These are phyloP conservation scores for Druon quercuslanigerum DNA, from an alignment of 1,140 invertebrate genomes.

Conservation along the genomic window DNA sequence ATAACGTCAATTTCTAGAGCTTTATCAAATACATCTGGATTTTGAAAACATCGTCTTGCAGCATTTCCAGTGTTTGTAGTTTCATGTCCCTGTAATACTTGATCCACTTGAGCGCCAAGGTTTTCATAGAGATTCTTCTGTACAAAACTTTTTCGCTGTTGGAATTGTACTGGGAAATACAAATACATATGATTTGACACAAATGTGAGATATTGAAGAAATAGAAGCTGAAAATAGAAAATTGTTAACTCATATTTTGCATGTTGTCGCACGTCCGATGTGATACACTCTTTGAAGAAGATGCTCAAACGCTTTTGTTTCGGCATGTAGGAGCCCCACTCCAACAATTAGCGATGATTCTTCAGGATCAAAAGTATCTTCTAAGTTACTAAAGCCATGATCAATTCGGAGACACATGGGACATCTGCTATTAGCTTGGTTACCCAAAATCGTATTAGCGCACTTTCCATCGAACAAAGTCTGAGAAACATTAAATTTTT, in stretches of 20 bases:
- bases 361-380: too few relatives aligned
- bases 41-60: conserved; percentile 15
- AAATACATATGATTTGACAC: too few relatives aligned
- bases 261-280: conserved; percentile 1
- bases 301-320: too few relatives aligned
- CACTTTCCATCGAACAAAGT: not conserved
- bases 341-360: too few relatives aligned
- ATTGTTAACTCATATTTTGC: conserved; percentile 11
- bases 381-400: conserved; percentile 21
- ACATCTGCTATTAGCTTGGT: conserved; percentile 12
- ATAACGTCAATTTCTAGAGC: conserved; percentile 4
- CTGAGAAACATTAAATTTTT: too few relatives aligned
- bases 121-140: conserved; percentile 21
- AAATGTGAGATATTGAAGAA: too few relatives aligned
- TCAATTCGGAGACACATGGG: conserved; percentile 3
- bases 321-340: too few relatives aligned
- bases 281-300: conserved; percentile 16
- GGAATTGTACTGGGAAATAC: not conserved
- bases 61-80: conserved; percentile 27
- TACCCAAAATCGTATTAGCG: not conserved
- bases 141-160: not conserved
- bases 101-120: conserved; percentile 12
- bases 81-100: conserved; percentile 17
- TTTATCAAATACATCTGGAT: conserved; percentile 5
- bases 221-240: not conserved